Evolutionary conservation across 1,140 invertebrate genomes (phyloP).

Genomic region (Archivesica marissinica): DNA sequence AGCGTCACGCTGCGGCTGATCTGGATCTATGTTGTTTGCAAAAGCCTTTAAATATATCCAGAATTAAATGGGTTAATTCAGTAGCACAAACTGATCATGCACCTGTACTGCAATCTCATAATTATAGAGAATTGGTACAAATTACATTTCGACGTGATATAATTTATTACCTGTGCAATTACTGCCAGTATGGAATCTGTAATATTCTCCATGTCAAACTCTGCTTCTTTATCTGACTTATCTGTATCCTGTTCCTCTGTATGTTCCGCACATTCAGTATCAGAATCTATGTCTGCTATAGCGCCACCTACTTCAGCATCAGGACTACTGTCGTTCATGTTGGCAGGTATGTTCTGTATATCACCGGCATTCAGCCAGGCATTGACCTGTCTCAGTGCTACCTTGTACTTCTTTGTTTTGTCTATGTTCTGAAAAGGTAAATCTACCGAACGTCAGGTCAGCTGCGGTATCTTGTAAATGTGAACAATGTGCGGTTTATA

Average conservation of each 20-base stretch:
- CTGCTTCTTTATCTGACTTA: background rate
- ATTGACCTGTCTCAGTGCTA: constrained; percentile 7
- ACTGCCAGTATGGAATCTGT: background rate
- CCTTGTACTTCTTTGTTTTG: background rate
- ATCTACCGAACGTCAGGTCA: too few species aligned
- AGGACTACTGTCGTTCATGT: background rate
- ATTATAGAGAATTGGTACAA: too few species aligned
- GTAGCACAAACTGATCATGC: too few species aligned
- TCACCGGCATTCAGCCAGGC: background rate
- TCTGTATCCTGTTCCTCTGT: background rate
- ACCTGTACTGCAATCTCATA: too few species aligned
- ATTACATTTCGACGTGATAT: too few species aligned
- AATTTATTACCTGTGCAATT: background rate
- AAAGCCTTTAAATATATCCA: too few species aligned
- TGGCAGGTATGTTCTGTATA: background rate
- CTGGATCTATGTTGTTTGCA: too few species aligned
- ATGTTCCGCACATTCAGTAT: background rate
- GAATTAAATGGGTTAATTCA: too few species aligned
- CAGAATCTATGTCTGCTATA: background rate
- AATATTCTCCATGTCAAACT: background rate
- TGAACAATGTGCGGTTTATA: too few species aligned
- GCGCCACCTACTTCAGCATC: background rate
- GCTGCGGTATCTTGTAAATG: too few species aligned
- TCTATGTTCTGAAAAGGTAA: background rate
- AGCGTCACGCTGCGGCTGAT: too few species aligned